Percentiles rank a stretch among this genome's conserved stretches.
phyloP scores from a whole-genome alignment of 2,888 invertebrate species.

The Stomorhina lunata region DNA sequence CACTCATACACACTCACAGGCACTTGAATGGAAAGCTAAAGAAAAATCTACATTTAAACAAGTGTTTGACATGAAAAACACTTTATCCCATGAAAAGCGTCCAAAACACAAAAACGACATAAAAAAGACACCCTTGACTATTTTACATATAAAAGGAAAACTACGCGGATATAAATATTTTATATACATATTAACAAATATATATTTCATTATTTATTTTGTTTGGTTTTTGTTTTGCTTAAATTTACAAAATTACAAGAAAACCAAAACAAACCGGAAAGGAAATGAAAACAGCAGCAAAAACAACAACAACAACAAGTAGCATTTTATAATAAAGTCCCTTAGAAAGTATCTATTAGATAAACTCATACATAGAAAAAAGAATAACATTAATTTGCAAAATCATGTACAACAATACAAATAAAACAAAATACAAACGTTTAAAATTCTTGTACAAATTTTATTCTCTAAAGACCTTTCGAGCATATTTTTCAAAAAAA shows the following conservation, averaged over 20 bases:
- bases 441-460: conserved; percentile 42
- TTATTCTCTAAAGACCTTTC: conserved; percentile 36
- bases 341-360: conserved; percentile 31
- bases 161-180: not conserved
- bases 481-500: conserved; percentile 7
- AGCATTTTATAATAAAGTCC: not conserved
- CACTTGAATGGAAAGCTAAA: not conserved
- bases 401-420: not conserved
- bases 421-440: conserved; percentile 13
- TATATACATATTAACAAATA: not conserved
- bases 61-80: conserved; percentile 50
- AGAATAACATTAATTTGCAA: conserved; percentile 1
- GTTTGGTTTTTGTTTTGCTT: conserved; percentile 19
- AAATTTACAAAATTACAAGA: too few species aligned
- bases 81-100: conserved; percentile 29
- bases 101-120: conserved; percentile 15
- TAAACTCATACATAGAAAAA: not conserved
- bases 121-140: conserved; percentile 14
- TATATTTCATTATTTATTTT: conserved; percentile 6
- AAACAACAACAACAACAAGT: conserved; percentile 27
- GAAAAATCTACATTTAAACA: conserved; percentile 3
- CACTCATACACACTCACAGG: not conserved
- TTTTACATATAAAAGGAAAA: conserved; percentile 25
- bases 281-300: too few species aligned
- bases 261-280: conserved; percentile 28